Conservation (phyloP, 1,140 invertebrate genomes). For the Aphaenogaster ashmeadi region DNA sequence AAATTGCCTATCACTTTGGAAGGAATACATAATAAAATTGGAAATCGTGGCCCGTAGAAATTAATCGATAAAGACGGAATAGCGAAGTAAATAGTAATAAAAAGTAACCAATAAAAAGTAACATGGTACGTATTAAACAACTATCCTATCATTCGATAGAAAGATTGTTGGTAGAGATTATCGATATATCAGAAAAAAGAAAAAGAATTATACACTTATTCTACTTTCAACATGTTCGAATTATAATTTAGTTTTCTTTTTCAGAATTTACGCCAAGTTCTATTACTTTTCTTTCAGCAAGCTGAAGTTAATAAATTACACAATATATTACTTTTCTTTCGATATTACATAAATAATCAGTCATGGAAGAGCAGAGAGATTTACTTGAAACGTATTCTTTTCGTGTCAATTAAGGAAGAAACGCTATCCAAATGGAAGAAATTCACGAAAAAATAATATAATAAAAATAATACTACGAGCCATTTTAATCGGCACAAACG, state of each 20-base stretch:
- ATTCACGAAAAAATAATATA: slow-evolving; percentile 7
- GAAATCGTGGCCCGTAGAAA: not conserved
- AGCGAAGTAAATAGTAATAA: not conserved
- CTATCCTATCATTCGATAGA: not conserved
- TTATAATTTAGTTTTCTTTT: slow-evolving; percentile 5
- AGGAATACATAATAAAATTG: not conserved
- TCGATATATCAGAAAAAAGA: not conserved
- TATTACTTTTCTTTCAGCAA: not conserved
- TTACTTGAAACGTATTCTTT: slow-evolving; percentile 20
- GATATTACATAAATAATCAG: slow-evolving; percentile 11
- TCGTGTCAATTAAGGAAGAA: slow-evolving; percentile 25
- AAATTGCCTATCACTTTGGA: not conserved
- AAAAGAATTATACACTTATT: not conserved
- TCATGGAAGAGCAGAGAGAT: slow-evolving; percentile 29
- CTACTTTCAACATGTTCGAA: not conserved
- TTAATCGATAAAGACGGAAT: not conserved
- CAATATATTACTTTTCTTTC: not conserved
- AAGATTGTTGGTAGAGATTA: not conserved
- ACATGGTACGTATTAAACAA: slow-evolving; percentile 20
- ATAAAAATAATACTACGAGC: slow-evolving; percentile 17
- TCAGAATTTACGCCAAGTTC: not conserved
- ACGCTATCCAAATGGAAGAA: not conserved
- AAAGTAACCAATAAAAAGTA: not conserved
- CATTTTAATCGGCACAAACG: not conserved
- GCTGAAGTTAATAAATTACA: too few relatives aligned